Base-by-base conservation (phyloP, 2,113 vertebrate genomes). In the Phalacrocorax pelagicus region DNA sequence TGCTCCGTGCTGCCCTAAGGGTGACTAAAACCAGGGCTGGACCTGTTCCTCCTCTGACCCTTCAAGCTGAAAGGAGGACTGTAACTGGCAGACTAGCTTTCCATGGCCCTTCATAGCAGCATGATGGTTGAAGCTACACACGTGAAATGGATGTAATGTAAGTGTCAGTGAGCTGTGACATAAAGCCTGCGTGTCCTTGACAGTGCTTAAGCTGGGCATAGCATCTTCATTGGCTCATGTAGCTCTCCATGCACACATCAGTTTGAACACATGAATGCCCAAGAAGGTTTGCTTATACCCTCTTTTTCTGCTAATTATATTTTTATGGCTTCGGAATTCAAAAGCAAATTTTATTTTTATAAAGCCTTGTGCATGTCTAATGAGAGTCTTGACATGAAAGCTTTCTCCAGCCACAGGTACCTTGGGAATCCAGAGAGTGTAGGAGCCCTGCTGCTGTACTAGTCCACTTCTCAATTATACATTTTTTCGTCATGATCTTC, bases 281-380 rank as follows among this genome's bases (percentile, higher is more conserved):
- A 63, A 69, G 51, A 70, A 92, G 44, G 23, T 79, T 91, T 89
- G 47, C 61, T 79, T 63, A 81, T 54, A 72, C 14, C 26, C 61
- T 86, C 69, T 79, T 95, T 81, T 95, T 78, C 89, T 67, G 69
- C 69, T 79, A 32, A 89, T 92, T 96, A 72, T 55, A 34, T 81
- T 96, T 94, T 85, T 75, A 87, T 89, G 70, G 69, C 52, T 89
- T 87, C 22, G 75, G 89, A 91, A 92, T 72, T 81, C 52, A 59
- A 75, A 91, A 81, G 36, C 65, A 69, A 32, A 51, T 15, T 90
- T 91, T 44, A 62, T 84, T 95, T 95, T 84, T 87, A 7, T 89
- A 57, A 95, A 85, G 57, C 61, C 77, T 75, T 65, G 15, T 95
- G 84, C 57, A 69, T 85, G 47, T 66, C 26, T 91, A 81, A 75